Conservation (phyloP, 92 coral and sea anemone species). For the Isaurus tuberculatus region DNA sequence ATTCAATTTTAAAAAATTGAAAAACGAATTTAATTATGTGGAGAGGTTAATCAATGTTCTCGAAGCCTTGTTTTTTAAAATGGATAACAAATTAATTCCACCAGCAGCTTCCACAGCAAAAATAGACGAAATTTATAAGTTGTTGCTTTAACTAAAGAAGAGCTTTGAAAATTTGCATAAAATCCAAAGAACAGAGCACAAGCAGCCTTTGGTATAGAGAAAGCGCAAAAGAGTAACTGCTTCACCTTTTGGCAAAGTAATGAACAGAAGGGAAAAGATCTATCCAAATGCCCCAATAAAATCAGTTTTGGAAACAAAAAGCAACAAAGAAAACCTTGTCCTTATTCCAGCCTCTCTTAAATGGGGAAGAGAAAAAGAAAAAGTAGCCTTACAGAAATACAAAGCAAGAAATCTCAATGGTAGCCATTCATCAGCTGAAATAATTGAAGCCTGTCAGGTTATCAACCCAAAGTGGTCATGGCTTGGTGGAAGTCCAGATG, state of each 20-base stretch:
- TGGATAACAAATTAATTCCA: too few species aligned
- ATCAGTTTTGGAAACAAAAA: constrained; percentile 29
- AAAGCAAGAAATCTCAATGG: neutral
- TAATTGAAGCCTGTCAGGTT: constrained; percentile 48
- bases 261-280: constrained; percentile 42
- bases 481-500: constrained; percentile 73
- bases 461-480: constrained; percentile 52
- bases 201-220: neutral
- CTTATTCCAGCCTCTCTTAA: constrained; percentile 45
- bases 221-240: constrained; percentile 46
- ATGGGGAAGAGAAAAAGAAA: constrained; percentile 70
- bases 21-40: neutral
- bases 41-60: neutral
- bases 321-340: neutral
- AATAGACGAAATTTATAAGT: neutral
- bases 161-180: constrained; percentile 47
- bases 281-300: constrained; percentile 13
- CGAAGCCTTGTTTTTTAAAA: neutral
- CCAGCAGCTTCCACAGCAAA: too few species aligned
- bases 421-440: neutral
- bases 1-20: too few species aligned
- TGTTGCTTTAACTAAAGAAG: constrained; percentile 27
- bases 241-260: constrained; percentile 45
- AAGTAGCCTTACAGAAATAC: constrained; percentile 19
- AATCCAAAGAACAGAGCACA: constrained; percentile 40